A percentile compares a stretch with the other conserved stretches of the same genome.
phyloP scores from a whole-genome alignment of 2,888 invertebrate species.

The Diaphora mendica region DNA sequence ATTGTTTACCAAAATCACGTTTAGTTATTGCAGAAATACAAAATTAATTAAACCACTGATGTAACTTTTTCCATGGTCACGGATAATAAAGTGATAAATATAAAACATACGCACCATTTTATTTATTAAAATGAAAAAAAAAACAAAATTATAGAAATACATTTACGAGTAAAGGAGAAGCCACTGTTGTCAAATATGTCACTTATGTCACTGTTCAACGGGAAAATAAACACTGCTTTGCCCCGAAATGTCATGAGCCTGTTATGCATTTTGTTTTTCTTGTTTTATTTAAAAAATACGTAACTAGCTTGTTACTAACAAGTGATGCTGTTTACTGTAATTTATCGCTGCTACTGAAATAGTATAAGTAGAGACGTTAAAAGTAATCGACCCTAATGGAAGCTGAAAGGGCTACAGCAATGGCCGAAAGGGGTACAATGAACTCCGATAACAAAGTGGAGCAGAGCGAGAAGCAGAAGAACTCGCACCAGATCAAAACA shows the following conservation, averaged over 20 bases:
- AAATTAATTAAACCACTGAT: background rate
- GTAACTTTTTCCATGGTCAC: too few species aligned
- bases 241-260: constrained; percentile 48
- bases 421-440: constrained; percentile 71
- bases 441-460: constrained; percentile 62
- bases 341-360: constrained; percentile 11
- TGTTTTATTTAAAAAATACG: constrained; percentile 38
- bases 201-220: constrained; percentile 24
- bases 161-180: too few species aligned
- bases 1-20: background rate
- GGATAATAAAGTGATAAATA: too few species aligned
- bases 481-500: constrained; percentile 59
- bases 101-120: too few species aligned
- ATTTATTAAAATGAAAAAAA: too few species aligned
- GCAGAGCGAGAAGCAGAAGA: constrained; percentile 57
- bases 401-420: constrained; percentile 49
- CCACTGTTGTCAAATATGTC: constrained; percentile 27
- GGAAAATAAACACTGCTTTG: constrained; percentile 42
- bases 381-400: constrained; percentile 21
- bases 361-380: constrained; percentile 8
- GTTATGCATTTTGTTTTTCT: constrained; percentile 45
- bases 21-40: background rate
- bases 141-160: too few species aligned
- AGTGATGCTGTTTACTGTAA: constrained; percentile 30
- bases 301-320: constrained; percentile 32